A percentile compares a stretch with the other conserved stretches of the same genome.
Conservation (phyloP, 2,113 vertebrate genomes). For the Pleuronectes platessa region DNA sequence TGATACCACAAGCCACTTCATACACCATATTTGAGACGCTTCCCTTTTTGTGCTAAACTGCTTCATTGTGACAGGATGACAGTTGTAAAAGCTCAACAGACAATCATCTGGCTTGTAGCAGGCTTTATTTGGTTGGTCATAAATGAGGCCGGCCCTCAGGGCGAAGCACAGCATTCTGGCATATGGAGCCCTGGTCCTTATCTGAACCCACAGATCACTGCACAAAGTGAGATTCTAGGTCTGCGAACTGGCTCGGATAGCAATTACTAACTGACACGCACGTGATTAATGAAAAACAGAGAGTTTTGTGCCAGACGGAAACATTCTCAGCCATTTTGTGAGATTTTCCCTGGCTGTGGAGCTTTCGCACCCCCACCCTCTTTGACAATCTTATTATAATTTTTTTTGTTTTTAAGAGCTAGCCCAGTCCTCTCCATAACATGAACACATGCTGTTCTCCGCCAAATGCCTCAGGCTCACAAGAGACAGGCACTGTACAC, state of each 20-base stretch:
- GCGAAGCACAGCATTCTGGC: conserved; percentile 22
- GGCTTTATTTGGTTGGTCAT: conserved; percentile 20
- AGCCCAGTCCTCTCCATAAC: conserved; percentile 62
- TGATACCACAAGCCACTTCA: conserved; percentile 25
- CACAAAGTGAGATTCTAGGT: conserved; percentile 20
- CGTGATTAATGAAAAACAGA: conserved; percentile 51
- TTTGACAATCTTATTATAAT: not conserved
- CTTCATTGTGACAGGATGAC: conserved; percentile 22
- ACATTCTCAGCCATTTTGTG: conserved; percentile 60
- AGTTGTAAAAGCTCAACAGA: conserved; percentile 13
- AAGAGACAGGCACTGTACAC: conserved; percentile 46
- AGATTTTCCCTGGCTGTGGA: conserved; percentile 69
- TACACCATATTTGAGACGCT: not conserved
- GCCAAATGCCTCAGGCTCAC: conserved; percentile 56
- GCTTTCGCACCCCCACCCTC: conserved; percentile 40
- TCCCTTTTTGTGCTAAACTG: not conserved
- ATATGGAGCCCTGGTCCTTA: conserved; percentile 45
- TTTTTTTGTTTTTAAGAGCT: conserved; percentile 35
- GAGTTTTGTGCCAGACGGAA: conserved; percentile 38
- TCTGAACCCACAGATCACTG: conserved; percentile 46
- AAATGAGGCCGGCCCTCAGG: conserved; percentile 49
- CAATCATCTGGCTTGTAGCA: conserved; percentile 35
- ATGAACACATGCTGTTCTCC: conserved; percentile 63
- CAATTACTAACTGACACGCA: conserved; percentile 21
- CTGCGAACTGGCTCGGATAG: not conserved